A percentile compares a stretch with the other conserved stretches of the same genome.
These are phyloP conservation scores for Delphinus delphis DNA, from an alignment of 2,113 vertebrate species.

Conservation along the genomic window DNA sequence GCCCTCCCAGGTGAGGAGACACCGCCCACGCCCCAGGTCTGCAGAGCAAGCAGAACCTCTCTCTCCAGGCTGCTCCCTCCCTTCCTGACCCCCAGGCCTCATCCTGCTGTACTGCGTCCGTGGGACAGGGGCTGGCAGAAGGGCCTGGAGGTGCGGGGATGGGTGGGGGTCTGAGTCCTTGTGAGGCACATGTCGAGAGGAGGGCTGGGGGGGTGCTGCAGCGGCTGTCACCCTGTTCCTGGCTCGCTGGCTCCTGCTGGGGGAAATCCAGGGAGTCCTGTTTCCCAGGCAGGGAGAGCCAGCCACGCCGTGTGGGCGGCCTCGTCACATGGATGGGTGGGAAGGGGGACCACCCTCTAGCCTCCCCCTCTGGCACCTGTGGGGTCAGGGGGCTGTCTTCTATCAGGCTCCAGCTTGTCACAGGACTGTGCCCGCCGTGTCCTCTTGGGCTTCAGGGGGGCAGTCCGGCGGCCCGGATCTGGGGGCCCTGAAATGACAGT, in stretches of 20 bases:
- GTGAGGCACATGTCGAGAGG: conserved; percentile 65
- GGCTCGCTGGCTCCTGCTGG: conserved; percentile 75
- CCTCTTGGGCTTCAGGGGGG: conserved; percentile 82
- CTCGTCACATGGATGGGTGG: neutral
- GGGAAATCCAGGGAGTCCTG: conserved; percentile 63
- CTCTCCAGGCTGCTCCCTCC: conserved; percentile 52
- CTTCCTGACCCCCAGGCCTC: neutral
- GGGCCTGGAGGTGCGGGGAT: neutral
- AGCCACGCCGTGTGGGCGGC: neutral
- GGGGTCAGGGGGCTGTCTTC: conserved; percentile 65
- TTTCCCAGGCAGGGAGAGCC: conserved; percentile 43
- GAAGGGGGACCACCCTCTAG: neutral
- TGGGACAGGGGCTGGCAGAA: conserved; percentile 32
- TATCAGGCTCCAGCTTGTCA: conserved; percentile 81
- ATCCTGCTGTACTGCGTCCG: neutral
- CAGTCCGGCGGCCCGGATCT: conserved; percentile 66
- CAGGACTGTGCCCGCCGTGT: conserved; percentile 82
- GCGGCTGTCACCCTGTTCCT: conserved; percentile 74
- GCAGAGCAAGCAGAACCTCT: conserved; percentile 5
- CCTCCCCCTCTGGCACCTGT: conserved; percentile 68
- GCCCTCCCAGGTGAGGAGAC: conserved; percentile 26
- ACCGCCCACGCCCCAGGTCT: conserved; percentile 10
- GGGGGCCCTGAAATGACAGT: conserved; percentile 69
- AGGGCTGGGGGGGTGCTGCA: conserved; percentile 33
- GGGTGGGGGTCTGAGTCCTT: conserved; percentile 40